phyloP scores from a whole-genome alignment of 2,888 invertebrate genomes.

The Lithophane ornitopus region DNA sequence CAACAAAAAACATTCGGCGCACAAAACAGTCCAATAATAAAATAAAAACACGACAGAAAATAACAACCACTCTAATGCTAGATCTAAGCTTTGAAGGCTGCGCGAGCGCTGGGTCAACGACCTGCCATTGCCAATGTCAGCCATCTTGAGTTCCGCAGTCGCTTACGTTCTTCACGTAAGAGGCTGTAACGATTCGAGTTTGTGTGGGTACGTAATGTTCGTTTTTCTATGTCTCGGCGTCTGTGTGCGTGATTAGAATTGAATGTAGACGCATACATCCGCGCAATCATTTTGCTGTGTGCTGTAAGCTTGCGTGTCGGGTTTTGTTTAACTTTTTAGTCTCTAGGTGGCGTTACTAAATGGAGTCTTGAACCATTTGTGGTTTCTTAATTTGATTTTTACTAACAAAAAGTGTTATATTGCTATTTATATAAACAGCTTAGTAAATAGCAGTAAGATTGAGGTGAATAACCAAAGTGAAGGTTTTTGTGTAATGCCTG shows the following conservation, averaged over 20 bases:
- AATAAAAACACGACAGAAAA: slow-evolving; percentile 85
- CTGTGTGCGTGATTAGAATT: slow-evolving; percentile 83
- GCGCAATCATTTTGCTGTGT: slow-evolving; percentile 70
- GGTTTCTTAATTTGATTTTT: slow-evolving; percentile 47
- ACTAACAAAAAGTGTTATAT: slow-evolving; percentile 26
- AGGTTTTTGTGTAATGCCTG: slow-evolving; percentile 15
- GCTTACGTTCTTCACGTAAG: slow-evolving; percentile 90
- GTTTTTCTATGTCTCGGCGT: slow-evolving; percentile 85
- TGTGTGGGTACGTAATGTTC: slow-evolving; percentile 87
- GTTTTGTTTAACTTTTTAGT: slow-evolving; percentile 65
- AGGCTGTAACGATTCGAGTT: slow-evolving; percentile 86
- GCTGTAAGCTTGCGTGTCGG: slow-evolving; percentile 69
- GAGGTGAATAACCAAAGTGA: slow-evolving; percentile 53
- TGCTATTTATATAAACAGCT: slow-evolving; percentile 15
- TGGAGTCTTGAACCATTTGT: slow-evolving; percentile 38
- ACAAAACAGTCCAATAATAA: slow-evolving; percentile 75
- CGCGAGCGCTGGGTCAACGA: slow-evolving; percentile 86
- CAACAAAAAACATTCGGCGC: slow-evolving; percentile 67
- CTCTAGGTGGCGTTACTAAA: slow-evolving; percentile 71
- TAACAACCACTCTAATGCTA: slow-evolving; percentile 89
- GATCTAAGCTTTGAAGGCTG: slow-evolving; percentile 90
- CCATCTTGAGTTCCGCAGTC: slow-evolving; percentile 90
- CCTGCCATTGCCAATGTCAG: slow-evolving; percentile 90
- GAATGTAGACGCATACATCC: slow-evolving; percentile 75
- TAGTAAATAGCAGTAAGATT: slow-evolving; percentile 24